These are phyloP conservation scores for Alviniconcha marisindica DNA, from an alignment of 1,140 invertebrate genomes.

Conservation along the genomic window DNA sequence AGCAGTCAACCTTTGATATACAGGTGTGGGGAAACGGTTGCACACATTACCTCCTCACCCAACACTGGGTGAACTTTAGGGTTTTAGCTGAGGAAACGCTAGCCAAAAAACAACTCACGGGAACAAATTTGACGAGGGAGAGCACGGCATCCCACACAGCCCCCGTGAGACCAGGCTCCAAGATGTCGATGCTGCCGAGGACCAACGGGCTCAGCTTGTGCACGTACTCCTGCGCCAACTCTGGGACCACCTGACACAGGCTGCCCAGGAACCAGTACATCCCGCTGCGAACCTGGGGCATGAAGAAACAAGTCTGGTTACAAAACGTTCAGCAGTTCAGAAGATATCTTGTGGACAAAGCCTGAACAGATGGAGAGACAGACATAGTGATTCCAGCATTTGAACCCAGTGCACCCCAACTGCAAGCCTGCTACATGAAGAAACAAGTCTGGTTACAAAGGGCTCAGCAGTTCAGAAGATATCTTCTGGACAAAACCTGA, in stretches of 20 bases:
- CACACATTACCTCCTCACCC: no score
- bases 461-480: no score
- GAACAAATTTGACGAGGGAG: slow-evolving; percentile 79
- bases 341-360: no score
- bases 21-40: no score
- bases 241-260: slow-evolving; percentile 78
- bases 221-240: slow-evolving; percentile 75
- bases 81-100: no score
- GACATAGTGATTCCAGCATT: no score
- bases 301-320: background rate
- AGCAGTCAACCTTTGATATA: no score
- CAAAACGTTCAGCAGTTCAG: no score
- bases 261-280: slow-evolving; percentile 83
- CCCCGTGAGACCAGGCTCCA: slow-evolving; percentile 82
- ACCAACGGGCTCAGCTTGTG: slow-evolving; percentile 80
- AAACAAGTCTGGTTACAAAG: background rate
- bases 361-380: no score
- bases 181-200: slow-evolving; percentile 84
- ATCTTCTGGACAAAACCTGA: no score
- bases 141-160: slow-evolving; percentile 85
- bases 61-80: no score
- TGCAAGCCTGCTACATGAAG: slow-evolving; percentile 75
- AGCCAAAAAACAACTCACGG: slow-evolving; percentile 75
- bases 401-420: slow-evolving; percentile 83
- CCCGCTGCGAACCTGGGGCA: slow-evolving; percentile 78